Evolutionary conservation across 2,113 vertebrate species (phyloP).

Genomic region (Serranochromis macrocephalus): DNA sequence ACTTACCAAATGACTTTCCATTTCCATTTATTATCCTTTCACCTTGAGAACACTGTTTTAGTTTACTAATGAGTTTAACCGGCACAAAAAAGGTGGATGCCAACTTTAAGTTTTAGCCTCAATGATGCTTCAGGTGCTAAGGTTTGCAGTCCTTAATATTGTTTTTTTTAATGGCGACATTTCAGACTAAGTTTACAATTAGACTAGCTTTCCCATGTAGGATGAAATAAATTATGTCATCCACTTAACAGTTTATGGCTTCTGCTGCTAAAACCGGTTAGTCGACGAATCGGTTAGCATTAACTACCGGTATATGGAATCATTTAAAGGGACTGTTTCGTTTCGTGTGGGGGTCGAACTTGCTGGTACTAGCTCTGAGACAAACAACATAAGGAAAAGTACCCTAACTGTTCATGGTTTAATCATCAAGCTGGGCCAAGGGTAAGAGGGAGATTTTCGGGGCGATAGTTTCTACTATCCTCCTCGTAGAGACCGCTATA

Average conservation of each 20-base stretch:
- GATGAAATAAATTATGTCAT: neutral
- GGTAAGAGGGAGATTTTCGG: neutral
- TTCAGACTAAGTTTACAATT: neutral
- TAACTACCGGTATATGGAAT: neutral
- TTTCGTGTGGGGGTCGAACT: neutral
- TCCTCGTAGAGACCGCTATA: neutral
- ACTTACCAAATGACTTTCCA: conserved; percentile 36
- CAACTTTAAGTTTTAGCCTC: neutral
- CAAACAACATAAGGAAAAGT: neutral
- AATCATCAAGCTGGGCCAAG: neutral
- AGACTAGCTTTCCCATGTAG: neutral
- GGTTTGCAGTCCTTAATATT: neutral
- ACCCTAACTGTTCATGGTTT: neutral
- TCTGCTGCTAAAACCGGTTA: neutral
- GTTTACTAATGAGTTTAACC: neutral
- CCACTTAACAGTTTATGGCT: neutral
- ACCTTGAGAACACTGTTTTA: neutral
- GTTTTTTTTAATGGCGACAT: neutral
- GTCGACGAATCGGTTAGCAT: neutral
- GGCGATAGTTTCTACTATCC: neutral
- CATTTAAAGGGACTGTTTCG: neutral
- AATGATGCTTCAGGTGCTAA: neutral
- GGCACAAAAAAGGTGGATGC: neutral
- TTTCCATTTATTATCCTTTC: neutral
- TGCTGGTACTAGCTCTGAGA: neutral